Percentiles rank a stretch among this genome's conserved stretches.
Conservation (phyloP, 2,888 invertebrate genomes). For the Tetragnatha montana region DNA sequence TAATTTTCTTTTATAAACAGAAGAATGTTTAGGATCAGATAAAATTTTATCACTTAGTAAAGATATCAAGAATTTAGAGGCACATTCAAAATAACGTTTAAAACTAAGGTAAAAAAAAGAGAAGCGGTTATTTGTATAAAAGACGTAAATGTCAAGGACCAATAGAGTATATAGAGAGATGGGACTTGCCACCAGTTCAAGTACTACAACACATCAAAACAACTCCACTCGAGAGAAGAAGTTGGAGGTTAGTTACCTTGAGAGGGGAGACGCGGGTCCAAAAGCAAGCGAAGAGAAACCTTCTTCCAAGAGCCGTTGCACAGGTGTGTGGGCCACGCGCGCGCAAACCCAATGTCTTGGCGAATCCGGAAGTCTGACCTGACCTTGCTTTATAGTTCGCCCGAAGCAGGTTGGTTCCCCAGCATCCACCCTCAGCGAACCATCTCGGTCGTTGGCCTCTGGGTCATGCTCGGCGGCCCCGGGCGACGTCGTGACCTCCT, state of each 20-base stretch:
- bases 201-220: too few relatives aligned
- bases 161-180: too few relatives aligned
- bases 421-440: slow-evolving; percentile 49
- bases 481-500: slow-evolving; percentile 62
- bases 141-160: too few relatives aligned
- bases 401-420: slow-evolving; percentile 54
- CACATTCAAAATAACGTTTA: too few relatives aligned
- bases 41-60: too few relatives aligned
- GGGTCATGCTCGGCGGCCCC: slow-evolving; percentile 56
- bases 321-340: slow-evolving; percentile 62
- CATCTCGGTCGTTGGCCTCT: slow-evolving; percentile 67
- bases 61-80: too few relatives aligned
- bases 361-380: slow-evolving; percentile 70
- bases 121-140: too few relatives aligned
- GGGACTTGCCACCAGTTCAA: too few relatives aligned
- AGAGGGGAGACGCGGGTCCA: slow-evolving; percentile 20
- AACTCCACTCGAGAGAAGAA: neutral
- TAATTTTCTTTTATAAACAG: too few relatives aligned
- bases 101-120: too few relatives aligned
- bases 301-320: slow-evolving; percentile 23
- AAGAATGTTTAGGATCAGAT: too few relatives aligned
- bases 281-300: neutral
- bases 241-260: slow-evolving; percentile 64
- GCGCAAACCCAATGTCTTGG: slow-evolving; percentile 55
- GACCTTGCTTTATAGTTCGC: slow-evolving; percentile 69